Base-by-base conservation (phyloP, 2,888 invertebrate species). In the Eupithecia insigniata region DNA sequence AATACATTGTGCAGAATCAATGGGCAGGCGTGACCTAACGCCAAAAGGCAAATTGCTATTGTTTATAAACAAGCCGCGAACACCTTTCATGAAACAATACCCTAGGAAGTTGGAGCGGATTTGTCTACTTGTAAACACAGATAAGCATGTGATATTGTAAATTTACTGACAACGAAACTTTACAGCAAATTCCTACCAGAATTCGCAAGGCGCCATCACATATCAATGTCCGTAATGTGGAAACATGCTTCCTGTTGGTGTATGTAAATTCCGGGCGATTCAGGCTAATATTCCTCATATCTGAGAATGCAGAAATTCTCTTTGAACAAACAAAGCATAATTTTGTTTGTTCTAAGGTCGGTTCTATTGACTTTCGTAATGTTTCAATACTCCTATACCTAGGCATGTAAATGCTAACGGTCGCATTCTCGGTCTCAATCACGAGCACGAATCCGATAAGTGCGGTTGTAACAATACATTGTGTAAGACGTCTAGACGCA, bases 41-140 rank as follows among this genome's bases (percentile, higher is more conserved):
- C 89, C 85, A 83, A 88, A 87, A 89, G 89, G 89, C 86, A 88
- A 89, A 89, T 89, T 88, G 85, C 89, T 86, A 89, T 90, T 90
- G 90, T 90, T 87, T 89, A 89, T 89, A 88, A 88, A 87, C 87
- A 82, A 87, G 89, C 86, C 84, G 86, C 85, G 81, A 87, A 88
- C 86, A 87, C 84, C 85, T 88, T 85, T 84, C 85, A 83, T 79
- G 84, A 86, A 89, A 90, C 89, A 89, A 90, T 89, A 85, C 85
- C 87, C 85, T 83, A 89, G 89, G 89, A 89, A 90, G 89, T 89
- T 84, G 81, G 78, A 81, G 82, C 79, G 82, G 81, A 83, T 85
- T 84, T 83, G 81, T 82, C 81, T 80, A 79, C 80, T 83, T 80
- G 81, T 82, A 80, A 81, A 82, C 79, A 79, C 71, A 78, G 77